These are phyloP conservation scores for Crotalus adamanteus DNA, from an alignment of 2,797 vertebrate genomes.

Conservation along the genomic window DNA sequence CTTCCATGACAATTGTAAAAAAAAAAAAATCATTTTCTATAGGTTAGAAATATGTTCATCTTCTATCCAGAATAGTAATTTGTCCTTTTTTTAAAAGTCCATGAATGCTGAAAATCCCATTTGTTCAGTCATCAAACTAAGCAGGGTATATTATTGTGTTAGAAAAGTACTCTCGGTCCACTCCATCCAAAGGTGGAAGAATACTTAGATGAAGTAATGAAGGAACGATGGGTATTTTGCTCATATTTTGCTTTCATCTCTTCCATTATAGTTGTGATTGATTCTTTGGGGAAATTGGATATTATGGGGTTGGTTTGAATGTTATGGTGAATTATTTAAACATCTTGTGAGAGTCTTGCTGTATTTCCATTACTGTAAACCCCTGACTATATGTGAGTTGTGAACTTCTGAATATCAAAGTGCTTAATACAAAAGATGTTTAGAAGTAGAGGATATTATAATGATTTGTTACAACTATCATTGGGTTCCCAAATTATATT, in stretches of 20 bases:
- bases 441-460: neutral
- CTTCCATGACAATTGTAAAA: slow-evolving; percentile 27
- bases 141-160: slow-evolving; percentile 13
- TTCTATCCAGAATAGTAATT: slow-evolving; percentile 5
- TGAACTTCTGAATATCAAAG: neutral
- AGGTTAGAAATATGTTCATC: slow-evolving; percentile 14
- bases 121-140: neutral
- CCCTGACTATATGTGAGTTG: neutral
- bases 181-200: slow-evolving; percentile 30
- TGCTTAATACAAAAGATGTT: neutral
- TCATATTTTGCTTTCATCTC: neutral
- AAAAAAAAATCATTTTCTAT: slow-evolving; percentile 31
- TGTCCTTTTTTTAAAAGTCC: neutral
- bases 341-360: neutral
- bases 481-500: neutral
- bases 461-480: neutral
- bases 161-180: slow-evolving; percentile 10
- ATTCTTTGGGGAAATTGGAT: neutral
- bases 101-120: slow-evolving; percentile 28
- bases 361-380: neutral
- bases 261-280: neutral
- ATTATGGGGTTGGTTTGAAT: neutral
- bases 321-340: neutral
- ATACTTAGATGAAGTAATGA: slow-evolving; percentile 17
- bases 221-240: slow-evolving; percentile 5